These are phyloP conservation scores for Puffinus mauretanicus DNA, from an alignment of 2,113 vertebrate species.

Conservation along the genomic window DNA sequence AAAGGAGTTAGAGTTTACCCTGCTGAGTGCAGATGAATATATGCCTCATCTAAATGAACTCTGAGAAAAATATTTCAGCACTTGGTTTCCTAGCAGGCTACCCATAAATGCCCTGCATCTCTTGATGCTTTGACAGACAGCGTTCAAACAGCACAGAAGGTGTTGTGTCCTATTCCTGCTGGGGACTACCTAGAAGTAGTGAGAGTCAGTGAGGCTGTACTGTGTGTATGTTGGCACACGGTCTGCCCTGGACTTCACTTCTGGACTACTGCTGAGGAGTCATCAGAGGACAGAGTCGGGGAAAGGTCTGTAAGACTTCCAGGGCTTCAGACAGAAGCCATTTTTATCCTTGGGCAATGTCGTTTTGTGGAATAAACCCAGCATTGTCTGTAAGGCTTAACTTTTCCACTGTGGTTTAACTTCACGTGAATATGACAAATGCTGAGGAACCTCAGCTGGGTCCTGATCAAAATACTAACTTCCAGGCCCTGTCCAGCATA, in stretches of 20 bases:
- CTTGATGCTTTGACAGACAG: background rate
- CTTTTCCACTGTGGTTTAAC: background rate
- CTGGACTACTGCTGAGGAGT: background rate
- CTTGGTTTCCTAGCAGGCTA: background rate
- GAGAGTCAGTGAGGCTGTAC: background rate
- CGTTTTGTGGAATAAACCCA: background rate
- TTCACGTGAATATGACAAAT: background rate
- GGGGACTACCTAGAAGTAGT: background rate
- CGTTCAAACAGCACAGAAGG: background rate
- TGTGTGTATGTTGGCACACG: background rate
- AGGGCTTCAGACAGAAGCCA: background rate
- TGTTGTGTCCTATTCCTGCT: background rate
- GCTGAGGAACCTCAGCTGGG: background rate
- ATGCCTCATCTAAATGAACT: background rate
- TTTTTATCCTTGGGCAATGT: background rate
- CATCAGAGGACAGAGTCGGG: background rate
- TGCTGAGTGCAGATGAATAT: background rate
- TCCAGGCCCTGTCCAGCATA: background rate
- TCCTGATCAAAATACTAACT: background rate
- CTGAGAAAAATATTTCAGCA: background rate
- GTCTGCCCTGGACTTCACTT: background rate
- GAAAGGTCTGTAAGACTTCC: background rate
- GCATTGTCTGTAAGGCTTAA: background rate
- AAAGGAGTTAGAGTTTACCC: background rate
- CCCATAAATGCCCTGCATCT: background rate